These are phyloP conservation scores for Varroa destructor DNA, from an alignment of 1,140 invertebrate genomes.

Conservation along the genomic window DNA sequence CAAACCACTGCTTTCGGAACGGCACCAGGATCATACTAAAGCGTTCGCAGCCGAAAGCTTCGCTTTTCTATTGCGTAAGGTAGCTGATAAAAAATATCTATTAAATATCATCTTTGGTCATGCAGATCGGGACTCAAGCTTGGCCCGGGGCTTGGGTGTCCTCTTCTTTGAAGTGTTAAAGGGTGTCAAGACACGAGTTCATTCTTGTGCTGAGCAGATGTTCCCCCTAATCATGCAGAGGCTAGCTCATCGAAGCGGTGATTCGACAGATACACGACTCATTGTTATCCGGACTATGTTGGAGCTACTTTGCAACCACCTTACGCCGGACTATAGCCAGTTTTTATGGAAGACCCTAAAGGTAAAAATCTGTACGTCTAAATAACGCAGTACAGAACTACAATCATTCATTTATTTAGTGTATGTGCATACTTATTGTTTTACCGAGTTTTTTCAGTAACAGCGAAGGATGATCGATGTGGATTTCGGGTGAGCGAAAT, in stretches of 20 bases:
- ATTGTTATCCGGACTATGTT: slow-evolving; percentile 2
- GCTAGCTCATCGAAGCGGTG: background rate
- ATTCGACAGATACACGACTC: background rate
- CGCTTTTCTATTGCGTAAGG: slow-evolving; percentile 75
- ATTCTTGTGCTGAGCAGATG: background rate
- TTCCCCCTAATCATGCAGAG: slow-evolving; percentile 11
- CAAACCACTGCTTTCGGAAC: slow-evolving; percentile 38
- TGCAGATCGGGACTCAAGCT: slow-evolving; percentile 52
- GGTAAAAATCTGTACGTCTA: background rate
- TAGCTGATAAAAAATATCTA: slow-evolving; percentile 55
- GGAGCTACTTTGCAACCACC: slow-evolving; percentile 17
- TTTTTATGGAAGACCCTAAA: background rate
- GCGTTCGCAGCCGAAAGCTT: slow-evolving; percentile 88
- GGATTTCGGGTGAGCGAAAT: too few relatives aligned
- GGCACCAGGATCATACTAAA: slow-evolving; percentile 61
- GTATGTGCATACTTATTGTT: too few relatives aligned
- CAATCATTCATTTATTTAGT: too few relatives aligned
- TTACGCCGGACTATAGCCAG: background rate
- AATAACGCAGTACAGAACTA: background rate
- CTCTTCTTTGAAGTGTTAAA: slow-evolving; percentile 70
- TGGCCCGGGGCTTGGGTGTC: slow-evolving; percentile 56
- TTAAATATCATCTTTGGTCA: slow-evolving; percentile 54
- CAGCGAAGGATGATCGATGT: too few relatives aligned
- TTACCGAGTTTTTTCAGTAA: too few relatives aligned
- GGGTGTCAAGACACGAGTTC: slow-evolving; percentile 41